Evolutionary conservation across 1,140 invertebrate genomes (phyloP), one percentile per base, ranked within the genome.

Genomic region (Penaeus japonicus): DNA sequence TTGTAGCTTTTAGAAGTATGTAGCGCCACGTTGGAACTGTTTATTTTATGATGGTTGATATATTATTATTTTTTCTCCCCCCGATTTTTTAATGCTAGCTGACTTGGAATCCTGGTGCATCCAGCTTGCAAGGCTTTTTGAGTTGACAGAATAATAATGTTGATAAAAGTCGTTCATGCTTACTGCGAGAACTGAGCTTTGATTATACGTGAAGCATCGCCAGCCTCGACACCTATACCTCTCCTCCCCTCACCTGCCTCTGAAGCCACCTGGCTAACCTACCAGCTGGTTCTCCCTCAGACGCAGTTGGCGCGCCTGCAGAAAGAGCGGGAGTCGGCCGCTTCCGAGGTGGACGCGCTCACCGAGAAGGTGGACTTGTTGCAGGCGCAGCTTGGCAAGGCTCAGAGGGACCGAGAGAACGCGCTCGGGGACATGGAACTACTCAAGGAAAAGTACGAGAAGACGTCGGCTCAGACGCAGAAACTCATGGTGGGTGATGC

Each of bases 361-460:
- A 87, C 89, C 62, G 97, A 98, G 92, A 94, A 96, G 79, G 93
- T 96, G 12, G 97, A 98, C 91, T 93, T 96, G 27, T 95, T 96
- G 59, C 95, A 96, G 79, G 95, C 94, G 73, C 96, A 97, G 87
- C 94, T 97, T 55, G 94, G 94, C 82, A 96, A 98, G 92, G 94
- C 95, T n/a, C 96, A 96, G 90, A 94, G 97, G 70, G 97, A 98
- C 89, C 94, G 96, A 91, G 96, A 98, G 91, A 96, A 95, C 89
- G 94, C 96, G 86, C 94, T 96, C 87, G 96, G 96, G 1, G 97
- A 98, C 93, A 92, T 97, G 75, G 97, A 98, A 84, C 94, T 97
- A 15, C 93, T 97, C 0, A 96, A 97, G 92, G 97, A 98, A 90
- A 94, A 96, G 92, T 96, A 96, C 94, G 97, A 98, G 91, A 98